Conservation (phyloP, 2,113 vertebrate species). For the Otocyon megalotis region DNA sequence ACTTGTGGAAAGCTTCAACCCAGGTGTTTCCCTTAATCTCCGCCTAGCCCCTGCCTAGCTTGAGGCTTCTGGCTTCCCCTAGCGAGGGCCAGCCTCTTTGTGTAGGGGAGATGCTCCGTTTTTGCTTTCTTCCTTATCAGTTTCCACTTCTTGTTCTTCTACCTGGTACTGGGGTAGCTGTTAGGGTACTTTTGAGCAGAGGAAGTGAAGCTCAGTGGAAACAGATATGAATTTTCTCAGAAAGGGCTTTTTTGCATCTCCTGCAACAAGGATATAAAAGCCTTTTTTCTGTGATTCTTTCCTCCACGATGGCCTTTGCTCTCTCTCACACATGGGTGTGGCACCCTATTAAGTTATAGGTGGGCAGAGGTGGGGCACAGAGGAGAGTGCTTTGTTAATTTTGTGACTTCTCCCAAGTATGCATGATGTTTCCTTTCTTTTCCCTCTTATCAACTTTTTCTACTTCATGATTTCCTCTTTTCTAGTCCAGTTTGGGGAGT, state of each 20-base stretch:
- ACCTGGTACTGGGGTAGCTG: not conserved
- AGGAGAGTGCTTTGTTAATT: not conserved
- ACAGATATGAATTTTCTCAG: not conserved
- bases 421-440: not conserved
- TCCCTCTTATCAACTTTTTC: not conserved
- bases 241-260: not conserved
- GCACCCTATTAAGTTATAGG: not conserved
- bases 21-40: not conserved
- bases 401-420: not conserved
- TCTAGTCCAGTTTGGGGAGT: not conserved
- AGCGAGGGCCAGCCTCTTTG: not conserved
- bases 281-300: not conserved
- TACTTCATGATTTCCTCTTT: slow-evolving; percentile 52
- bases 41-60: not conserved
- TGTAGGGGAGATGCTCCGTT: not conserved
- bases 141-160: not conserved
- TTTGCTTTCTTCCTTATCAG: not conserved
- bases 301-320: not conserved
- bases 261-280: not conserved
- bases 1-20: not conserved
- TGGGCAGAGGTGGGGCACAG: not conserved
- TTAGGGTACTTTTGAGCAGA: not conserved
- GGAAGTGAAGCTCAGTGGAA: not conserved
- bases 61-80: not conserved
- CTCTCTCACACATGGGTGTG: not conserved